Percentiles rank a stretch among this genome's conserved stretches.
Conservation (phyloP, 1,140 invertebrate species). For the Heliothis subflexa region DNA sequence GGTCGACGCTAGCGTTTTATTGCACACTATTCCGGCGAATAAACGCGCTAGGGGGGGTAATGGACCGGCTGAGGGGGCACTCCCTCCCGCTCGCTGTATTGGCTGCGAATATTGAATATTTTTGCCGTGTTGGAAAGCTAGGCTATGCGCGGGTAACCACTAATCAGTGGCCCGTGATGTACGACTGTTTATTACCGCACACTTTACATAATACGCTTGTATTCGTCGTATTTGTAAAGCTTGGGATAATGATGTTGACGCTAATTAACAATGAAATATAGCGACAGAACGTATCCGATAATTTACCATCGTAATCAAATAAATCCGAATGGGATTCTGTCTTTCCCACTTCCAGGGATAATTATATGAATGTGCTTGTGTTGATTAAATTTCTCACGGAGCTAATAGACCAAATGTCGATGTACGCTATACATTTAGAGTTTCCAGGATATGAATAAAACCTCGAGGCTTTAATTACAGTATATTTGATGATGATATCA, state of each 20-base stretch:
- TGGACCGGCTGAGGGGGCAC: slow-evolving; percentile 62
- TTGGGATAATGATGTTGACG: neutral
- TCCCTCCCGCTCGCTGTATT: slow-evolving; percentile 57
- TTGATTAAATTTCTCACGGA: neutral
- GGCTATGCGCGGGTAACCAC: slow-evolving; percentile 60
- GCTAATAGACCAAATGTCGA: neutral
- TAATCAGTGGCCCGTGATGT: slow-evolving; percentile 69
- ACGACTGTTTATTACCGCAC: slow-evolving; percentile 49
- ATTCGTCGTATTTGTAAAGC: slow-evolving; percentile 16
- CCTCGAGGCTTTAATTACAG: too few relatives aligned
- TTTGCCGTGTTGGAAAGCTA: slow-evolving; percentile 63
- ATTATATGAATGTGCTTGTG: too few relatives aligned
- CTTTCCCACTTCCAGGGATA: too few relatives aligned
- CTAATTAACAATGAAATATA: neutral
- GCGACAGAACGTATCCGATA: too few relatives aligned
- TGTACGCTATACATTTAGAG: too few relatives aligned
- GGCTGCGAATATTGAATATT: slow-evolving; percentile 77
- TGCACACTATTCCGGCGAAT: slow-evolving; percentile 78
- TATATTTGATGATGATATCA: too few relatives aligned
- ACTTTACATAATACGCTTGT: slow-evolving; percentile 30
- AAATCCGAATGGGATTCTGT: too few relatives aligned
- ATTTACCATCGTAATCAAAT: too few relatives aligned
- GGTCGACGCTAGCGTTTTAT: slow-evolving; percentile 71
- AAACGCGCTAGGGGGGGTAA: slow-evolving; percentile 70
- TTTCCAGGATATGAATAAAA: too few relatives aligned